Percentiles rank a stretch among this genome's conserved stretches.
Conservation (phyloP, 2,797 vertebrate genomes). For the Sebastiscus tertius region DNA sequence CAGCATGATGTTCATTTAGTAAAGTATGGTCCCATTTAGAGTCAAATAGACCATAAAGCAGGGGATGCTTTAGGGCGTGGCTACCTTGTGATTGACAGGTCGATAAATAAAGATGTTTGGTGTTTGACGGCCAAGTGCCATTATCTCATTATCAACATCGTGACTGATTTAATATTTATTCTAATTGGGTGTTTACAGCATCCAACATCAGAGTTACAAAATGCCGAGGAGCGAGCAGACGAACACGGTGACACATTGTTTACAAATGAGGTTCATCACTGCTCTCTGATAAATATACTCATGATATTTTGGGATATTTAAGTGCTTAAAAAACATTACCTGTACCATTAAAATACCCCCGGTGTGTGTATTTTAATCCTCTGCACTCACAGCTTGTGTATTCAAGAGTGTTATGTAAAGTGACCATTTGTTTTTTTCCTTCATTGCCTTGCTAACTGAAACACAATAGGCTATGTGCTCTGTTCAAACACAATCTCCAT, state of each 20-base stretch:
- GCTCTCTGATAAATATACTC: constrained; percentile 4
- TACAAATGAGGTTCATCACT: constrained; percentile 14
- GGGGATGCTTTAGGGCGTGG: no score
- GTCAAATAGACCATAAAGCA: no score
- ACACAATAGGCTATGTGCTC: constrained; percentile 58
- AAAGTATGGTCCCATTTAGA: no score
- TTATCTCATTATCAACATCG: constrained; percentile 17
- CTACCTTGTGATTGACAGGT: no score
- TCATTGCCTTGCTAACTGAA: constrained; percentile 46
- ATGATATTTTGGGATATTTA: constrained; percentile 55
- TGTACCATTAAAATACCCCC: constrained; percentile 48
- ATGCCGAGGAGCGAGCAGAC: not conserved
- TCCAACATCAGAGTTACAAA: constrained; percentile 4
- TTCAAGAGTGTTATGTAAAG: constrained; percentile 71
- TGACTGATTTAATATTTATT: constrained; percentile 2
- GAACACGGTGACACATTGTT: constrained; percentile 13
- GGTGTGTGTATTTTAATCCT: constrained; percentile 58
- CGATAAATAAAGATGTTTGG: not conserved
- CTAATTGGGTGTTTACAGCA: not conserved
- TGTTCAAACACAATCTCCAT: constrained; percentile 59
- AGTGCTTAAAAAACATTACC: constrained; percentile 62
- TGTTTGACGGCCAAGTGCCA: not conserved
- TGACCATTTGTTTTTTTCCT: constrained; percentile 51
- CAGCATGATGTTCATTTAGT: no score
- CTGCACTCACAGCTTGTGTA: constrained; percentile 35